Conservation (phyloP, 1,140 invertebrate species). For the Spodoptera litura region DNA sequence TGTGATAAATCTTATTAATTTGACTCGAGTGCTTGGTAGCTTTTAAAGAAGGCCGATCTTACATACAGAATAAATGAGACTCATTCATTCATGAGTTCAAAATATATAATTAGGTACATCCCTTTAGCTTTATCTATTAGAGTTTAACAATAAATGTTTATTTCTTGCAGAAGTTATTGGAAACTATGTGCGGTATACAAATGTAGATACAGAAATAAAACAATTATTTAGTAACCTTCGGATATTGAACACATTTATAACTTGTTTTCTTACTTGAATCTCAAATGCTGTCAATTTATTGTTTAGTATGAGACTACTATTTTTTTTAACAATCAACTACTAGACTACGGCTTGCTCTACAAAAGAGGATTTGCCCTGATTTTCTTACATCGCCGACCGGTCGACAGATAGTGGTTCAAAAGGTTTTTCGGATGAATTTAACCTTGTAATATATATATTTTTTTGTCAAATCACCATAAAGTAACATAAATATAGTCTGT, state of each 20-base stretch:
- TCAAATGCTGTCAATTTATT: neutral
- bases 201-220: neutral
- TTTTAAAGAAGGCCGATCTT: no score
- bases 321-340: no score
- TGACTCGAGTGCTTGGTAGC: neutral
- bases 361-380: no score
- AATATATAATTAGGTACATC: no score
- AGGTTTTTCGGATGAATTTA: no score
- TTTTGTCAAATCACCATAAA: neutral
- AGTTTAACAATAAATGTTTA: no score
- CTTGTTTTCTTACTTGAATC: neutral
- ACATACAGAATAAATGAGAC: no score
- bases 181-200: neutral
- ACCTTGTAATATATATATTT: neutral
- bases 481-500: neutral
- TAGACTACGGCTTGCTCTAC: neutral
- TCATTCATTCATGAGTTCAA: no score
- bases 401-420: no score
- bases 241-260: slow-evolving; percentile 8
- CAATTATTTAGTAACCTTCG: slow-evolving; percentile 7
- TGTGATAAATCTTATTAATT: slow-evolving; percentile 17
- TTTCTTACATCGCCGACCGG: no score
- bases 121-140: no score
- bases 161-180: no score
- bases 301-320: neutral